Evolutionary conservation across 2,797 vertebrate genomes (phyloP).

Genomic region (Amazonetta brasiliensis): DNA sequence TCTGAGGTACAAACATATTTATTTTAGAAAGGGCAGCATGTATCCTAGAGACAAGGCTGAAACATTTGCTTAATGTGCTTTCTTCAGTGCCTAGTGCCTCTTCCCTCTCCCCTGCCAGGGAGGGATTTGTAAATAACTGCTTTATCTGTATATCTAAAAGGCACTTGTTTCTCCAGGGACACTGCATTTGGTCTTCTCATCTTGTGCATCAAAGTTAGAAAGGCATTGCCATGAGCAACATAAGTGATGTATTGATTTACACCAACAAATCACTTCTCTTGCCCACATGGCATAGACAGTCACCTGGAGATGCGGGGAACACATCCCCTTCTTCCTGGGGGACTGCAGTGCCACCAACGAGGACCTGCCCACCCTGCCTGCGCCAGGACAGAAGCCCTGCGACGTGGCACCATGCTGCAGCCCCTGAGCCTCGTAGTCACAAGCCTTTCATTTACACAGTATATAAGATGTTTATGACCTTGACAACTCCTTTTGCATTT

Average conservation of each 20-base stretch:
- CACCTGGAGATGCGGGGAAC: background rate
- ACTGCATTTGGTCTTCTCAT: background rate
- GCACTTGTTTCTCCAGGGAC: background rate
- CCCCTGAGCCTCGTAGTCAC: background rate
- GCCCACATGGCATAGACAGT: background rate
- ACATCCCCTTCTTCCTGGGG: background rate
- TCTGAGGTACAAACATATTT: conserved; percentile 22
- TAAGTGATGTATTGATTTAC: background rate
- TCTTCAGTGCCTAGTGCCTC: background rate
- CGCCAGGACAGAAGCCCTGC: background rate
- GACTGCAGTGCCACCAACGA: background rate
- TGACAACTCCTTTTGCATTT: background rate
- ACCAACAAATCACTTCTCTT: background rate
- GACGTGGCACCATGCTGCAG: background rate
- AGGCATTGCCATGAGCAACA: background rate
- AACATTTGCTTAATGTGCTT: conserved; percentile 33
- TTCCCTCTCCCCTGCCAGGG: conserved; percentile 26
- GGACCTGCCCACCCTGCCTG: background rate
- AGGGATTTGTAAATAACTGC: conserved; percentile 43
- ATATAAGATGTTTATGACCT: background rate
- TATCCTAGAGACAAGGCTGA: conserved; percentile 66
- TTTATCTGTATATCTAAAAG: conserved; percentile 27
- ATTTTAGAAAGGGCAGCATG: conserved; percentile 33
- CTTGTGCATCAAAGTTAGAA: background rate
- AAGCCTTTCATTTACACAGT: background rate